Percentiles rank a stretch among this genome's conserved stretches.
These are phyloP conservation scores for Petrocephalus schoutedeni DNA, from an alignment of 2,797 vertebrate species.

Conservation along the genomic window DNA sequence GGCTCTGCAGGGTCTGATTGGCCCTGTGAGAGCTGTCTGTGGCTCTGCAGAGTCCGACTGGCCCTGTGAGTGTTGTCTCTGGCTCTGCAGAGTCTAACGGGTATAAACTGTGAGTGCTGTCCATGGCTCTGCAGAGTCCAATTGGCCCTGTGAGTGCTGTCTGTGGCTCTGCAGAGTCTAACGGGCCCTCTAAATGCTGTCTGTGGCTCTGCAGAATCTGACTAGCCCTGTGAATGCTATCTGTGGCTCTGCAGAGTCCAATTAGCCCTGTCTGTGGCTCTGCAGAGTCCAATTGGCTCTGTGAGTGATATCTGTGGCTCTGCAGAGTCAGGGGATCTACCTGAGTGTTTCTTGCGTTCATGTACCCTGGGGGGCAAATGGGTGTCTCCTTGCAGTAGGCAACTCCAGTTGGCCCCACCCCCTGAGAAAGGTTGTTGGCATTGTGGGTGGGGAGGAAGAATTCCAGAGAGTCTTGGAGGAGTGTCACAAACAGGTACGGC, in stretches of 20 bases:
- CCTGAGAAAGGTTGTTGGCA: background rate
- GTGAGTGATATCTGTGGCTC: background rate
- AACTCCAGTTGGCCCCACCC: background rate
- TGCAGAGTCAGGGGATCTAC: background rate
- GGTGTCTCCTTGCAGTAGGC: background rate
- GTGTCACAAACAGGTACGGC: background rate
- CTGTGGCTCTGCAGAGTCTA: background rate
- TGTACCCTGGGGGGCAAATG: background rate
- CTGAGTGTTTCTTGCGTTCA: background rate
- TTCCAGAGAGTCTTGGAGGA: background rate
- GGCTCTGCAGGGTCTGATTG: background rate
- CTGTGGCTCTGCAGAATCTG: background rate
- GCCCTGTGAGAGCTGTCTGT: too few relatives aligned
- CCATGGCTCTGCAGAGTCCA: background rate
- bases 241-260: background rate
- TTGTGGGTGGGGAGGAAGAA: conserved; percentile 1
- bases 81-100: too few relatives aligned
- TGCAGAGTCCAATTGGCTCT: too few relatives aligned
- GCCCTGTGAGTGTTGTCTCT: too few relatives aligned
- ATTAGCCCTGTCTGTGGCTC: too few relatives aligned
- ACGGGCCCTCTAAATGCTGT: background rate
- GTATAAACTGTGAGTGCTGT: too few relatives aligned
- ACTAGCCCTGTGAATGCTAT: background rate
- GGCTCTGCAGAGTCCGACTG: too few relatives aligned
- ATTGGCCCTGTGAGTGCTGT: background rate